Percentiles rank a stretch among this genome's conserved stretches.
Evolutionary conservation across 2,113 vertebrate species (phyloP).

Genomic region (Haliaeetus leucogaster): DNA sequence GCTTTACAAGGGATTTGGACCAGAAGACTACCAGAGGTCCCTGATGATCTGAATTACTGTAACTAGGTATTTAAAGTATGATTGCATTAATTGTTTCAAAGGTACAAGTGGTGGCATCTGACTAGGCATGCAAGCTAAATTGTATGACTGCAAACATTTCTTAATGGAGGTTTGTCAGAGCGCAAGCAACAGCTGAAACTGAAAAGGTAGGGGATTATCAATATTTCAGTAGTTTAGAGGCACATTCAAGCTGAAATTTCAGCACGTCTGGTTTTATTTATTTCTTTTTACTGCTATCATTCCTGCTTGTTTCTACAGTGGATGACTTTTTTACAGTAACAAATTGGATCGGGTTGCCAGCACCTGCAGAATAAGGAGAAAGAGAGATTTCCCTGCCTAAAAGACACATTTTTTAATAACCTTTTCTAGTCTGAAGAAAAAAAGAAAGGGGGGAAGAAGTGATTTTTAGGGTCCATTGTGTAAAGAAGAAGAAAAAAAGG

Average conservation of each 20-base stretch:
- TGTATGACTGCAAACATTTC: not conserved
- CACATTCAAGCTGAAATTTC: constrained; percentile 5
- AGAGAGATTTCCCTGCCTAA: not conserved
- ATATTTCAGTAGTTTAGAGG: not conserved
- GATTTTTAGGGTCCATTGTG: constrained; percentile 3
- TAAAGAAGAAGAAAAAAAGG: not conserved
- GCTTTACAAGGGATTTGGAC: not conserved
- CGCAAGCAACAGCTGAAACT: not conserved
- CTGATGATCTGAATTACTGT: not conserved
- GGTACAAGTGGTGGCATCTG: not conserved
- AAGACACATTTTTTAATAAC: constrained; percentile 6
- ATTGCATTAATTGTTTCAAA: not conserved
- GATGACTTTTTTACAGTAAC: constrained; percentile 39
- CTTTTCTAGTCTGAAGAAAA: not conserved
- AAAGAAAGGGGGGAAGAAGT: not conserved
- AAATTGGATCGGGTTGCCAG: constrained; percentile 45
- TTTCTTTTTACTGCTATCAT: constrained; percentile 13
- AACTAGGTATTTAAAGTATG: not conserved
- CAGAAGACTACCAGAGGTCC: not conserved
- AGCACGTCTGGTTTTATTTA: constrained; percentile 22
- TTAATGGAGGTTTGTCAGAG: not conserved
- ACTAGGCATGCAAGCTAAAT: not conserved
- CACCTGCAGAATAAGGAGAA: constrained; percentile 50
- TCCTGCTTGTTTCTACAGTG: constrained; percentile 42
- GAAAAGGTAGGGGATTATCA: not conserved